Evolutionary conservation across 2,888 invertebrate genomes (phyloP).

Genomic region (Apodemia duryi): DNA sequence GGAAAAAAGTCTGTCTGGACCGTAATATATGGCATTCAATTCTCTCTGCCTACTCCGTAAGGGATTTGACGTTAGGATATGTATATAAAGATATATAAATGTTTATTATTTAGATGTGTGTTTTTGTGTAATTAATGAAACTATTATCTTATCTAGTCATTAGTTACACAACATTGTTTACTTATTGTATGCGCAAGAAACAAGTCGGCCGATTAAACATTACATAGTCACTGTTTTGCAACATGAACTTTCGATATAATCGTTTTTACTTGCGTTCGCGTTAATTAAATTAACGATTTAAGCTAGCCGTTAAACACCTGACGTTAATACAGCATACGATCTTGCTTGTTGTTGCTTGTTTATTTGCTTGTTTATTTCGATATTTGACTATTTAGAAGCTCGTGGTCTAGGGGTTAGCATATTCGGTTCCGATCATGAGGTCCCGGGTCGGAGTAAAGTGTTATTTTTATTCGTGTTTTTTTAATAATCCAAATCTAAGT

Average conservation of each 20-base stretch:
- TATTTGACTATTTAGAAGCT: not conserved
- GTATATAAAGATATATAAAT: too few species aligned
- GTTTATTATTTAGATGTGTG: too few species aligned
- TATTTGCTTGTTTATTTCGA: not conserved
- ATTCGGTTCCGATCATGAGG: too few species aligned
- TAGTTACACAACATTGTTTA: constrained; percentile 6
- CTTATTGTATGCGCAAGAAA: constrained; percentile 8
- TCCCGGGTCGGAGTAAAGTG: too few species aligned
- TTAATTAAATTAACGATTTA: constrained; percentile 8
- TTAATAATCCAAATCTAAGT: too few species aligned
- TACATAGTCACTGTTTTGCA: constrained; percentile 9
- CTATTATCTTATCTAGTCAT: not conserved
- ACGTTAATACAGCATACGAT: not conserved
- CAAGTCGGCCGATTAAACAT: constrained; percentile 5
- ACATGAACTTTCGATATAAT: constrained; percentile 12
- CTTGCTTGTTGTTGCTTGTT: too few species aligned
- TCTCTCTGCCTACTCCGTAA: too few species aligned
- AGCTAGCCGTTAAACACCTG: not conserved
- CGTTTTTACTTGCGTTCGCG: constrained; percentile 1
- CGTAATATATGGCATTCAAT: too few species aligned
- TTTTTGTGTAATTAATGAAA: not conserved
- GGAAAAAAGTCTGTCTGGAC: too few species aligned
- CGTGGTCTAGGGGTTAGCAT: too few species aligned
- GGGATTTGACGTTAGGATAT: too few species aligned
- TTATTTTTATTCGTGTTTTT: too few species aligned